phyloP scores from a whole-genome alignment of 1,140 invertebrate genomes.

The Drosophila pandora region DNA sequence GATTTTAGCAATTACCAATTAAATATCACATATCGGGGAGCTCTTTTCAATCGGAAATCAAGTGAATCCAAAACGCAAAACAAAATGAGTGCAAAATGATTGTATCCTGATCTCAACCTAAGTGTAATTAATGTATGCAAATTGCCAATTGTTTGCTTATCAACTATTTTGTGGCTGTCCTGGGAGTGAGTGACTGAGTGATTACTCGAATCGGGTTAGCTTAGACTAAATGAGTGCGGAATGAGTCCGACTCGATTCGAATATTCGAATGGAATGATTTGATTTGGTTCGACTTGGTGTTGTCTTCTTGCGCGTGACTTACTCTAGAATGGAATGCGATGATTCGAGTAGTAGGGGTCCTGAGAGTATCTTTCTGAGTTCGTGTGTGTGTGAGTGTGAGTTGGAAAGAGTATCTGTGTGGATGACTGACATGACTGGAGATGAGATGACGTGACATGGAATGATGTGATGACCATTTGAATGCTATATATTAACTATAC shows the following conservation, averaged over 20 bases:
- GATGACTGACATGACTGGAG: constrained; percentile 56
- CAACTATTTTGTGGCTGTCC: constrained; percentile 76
- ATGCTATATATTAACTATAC: constrained; percentile 33
- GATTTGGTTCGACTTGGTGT: constrained; percentile 54
- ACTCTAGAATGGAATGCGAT: constrained; percentile 49
- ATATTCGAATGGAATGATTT: constrained; percentile 30
- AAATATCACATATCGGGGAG: constrained; percentile 83
- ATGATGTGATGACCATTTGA: constrained; percentile 27
- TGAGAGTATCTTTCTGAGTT: constrained; percentile 45
- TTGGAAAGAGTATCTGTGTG: constrained; percentile 15
- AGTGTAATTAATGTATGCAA: constrained; percentile 30
- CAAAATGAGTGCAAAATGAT: constrained; percentile 62
- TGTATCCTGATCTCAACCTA: constrained; percentile 43
- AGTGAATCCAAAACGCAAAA: constrained; percentile 65
- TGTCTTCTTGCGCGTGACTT: constrained; percentile 56
- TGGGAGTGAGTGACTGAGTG: constrained; percentile 24
- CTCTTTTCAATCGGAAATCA: constrained; percentile 73
- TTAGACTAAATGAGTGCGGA: constrained; percentile 47
- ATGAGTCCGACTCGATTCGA: constrained; percentile 26
- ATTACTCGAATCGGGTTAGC: constrained; percentile 27
- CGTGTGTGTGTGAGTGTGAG: constrained; percentile 37
- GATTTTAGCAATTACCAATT: constrained; percentile 68
- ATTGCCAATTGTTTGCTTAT: constrained; percentile 53
- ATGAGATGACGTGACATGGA: constrained; percentile 32
- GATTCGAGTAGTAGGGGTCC: constrained; percentile 36